Conservation (phyloP, 2,113 vertebrate genomes). For the Mesoclemmys tuberculata region DNA sequence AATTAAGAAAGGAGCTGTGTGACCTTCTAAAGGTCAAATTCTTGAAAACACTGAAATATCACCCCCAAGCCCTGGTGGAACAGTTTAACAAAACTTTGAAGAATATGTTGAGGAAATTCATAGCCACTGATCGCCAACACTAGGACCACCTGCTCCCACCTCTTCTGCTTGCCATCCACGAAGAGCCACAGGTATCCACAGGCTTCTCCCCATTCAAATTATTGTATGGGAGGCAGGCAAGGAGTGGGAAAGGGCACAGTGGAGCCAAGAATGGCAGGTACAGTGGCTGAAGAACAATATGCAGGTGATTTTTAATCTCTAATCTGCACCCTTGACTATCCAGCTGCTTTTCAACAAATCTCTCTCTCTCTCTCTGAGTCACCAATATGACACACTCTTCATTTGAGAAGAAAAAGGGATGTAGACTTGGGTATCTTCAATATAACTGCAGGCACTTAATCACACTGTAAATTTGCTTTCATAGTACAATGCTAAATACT, state of each 20-base stretch:
- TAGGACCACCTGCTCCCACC: no score
- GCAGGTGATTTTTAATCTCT: background rate
- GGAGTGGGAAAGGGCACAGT: background rate
- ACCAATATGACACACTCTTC: background rate
- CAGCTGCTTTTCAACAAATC: background rate
- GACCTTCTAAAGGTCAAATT: no score
- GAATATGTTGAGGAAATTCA: no score
- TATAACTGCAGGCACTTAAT: background rate
- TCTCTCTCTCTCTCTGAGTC: background rate
- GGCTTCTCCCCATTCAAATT: no score
- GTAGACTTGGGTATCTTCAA: background rate
- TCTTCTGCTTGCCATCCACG: no score
- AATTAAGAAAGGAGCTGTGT: no score
- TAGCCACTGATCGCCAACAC: no score
- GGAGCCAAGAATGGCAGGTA: background rate
- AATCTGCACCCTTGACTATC: background rate
- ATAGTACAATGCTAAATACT: background rate
- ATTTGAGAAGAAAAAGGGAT: background rate
- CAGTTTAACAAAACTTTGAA: no score
- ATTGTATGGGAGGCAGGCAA: no score
- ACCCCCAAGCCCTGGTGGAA: no score
- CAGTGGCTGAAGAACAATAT: background rate
- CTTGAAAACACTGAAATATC: no score
- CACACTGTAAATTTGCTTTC: background rate
- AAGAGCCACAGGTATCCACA: no score